Evolutionary conservation across 1,140 invertebrate genomes (phyloP).

Genomic region (Lithobius niger): DNA sequence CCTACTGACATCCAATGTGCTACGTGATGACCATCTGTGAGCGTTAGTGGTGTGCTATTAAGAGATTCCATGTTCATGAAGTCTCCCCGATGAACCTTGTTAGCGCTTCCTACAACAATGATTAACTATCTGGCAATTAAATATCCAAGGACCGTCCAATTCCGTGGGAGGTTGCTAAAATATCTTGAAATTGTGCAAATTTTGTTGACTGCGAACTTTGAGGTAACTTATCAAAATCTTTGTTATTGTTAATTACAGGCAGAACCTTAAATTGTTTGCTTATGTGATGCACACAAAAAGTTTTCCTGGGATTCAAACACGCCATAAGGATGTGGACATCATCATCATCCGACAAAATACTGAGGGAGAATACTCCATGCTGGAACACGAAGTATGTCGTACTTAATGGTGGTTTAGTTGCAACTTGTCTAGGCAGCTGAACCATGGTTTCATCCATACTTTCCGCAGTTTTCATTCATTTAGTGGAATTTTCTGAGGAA

Average conservation of each 20-base stretch:
- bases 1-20: too few species aligned
- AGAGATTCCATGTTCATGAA: not conserved
- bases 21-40: too few species aligned
- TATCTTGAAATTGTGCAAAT: too few species aligned
- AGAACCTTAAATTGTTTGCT: slow-evolving; percentile 86
- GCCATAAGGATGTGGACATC: slow-evolving; percentile 86
- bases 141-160: not conserved
- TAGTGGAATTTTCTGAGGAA: too few species aligned
- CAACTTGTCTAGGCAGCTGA: too few species aligned
- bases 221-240: too few species aligned
- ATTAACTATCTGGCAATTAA: not conserved
- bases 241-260: slow-evolving; percentile 35
- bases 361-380: slow-evolving; percentile 88
- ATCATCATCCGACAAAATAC: slow-evolving; percentile 91
- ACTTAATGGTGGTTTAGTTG: too few species aligned
- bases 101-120: not conserved
- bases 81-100: not conserved
- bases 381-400: slow-evolving; percentile 79
- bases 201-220: too few species aligned
- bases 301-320: slow-evolving; percentile 67
- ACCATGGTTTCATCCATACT: too few species aligned
- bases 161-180: not conserved
- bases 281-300: slow-evolving; percentile 93
- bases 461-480: too few species aligned
- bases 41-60: too few species aligned